These are phyloP conservation scores for Lamprologus lemairii DNA, from an alignment of 2,113 vertebrate species.

Conservation along the genomic window DNA sequence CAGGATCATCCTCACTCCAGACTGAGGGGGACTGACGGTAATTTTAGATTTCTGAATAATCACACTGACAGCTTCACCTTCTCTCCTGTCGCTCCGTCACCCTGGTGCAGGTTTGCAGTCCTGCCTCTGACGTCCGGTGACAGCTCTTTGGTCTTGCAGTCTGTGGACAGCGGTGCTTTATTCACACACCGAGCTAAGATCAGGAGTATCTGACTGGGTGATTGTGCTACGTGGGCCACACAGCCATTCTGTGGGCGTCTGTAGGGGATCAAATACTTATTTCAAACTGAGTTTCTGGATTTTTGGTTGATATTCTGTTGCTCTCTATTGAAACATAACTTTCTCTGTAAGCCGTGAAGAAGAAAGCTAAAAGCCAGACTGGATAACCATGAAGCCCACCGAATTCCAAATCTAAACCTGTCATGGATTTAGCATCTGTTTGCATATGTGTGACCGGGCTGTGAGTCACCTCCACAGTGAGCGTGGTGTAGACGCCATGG, in stretches of 20 bases:
- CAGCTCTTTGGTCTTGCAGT: not conserved
- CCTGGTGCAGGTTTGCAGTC: not conserved
- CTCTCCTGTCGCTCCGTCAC: not conserved
- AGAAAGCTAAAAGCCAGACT: not conserved
- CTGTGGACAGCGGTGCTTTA: not conserved
- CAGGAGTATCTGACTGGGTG: not conserved
- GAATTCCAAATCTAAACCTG: not conserved
- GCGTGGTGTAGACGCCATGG: conserved; percentile 74
- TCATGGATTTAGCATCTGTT: not conserved
- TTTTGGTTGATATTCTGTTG: not conserved
- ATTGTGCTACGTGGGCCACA: not conserved
- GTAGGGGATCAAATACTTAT: not conserved
- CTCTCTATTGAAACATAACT: not conserved
- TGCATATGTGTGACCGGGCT: not conserved
- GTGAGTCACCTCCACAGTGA: conserved; percentile 71
- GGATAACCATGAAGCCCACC: not conserved
- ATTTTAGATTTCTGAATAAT: not conserved
- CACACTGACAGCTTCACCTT: not conserved
- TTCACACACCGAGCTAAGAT: not conserved
- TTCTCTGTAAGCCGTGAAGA: not conserved
- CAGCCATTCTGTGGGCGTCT: not conserved
- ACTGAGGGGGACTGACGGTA: not conserved
- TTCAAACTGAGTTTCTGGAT: not conserved
- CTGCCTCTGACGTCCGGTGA: accelerated
- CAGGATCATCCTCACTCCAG: not conserved